Conservation (phyloP, 2,888 invertebrate genomes). For the Clistopyga incitator region DNA sequence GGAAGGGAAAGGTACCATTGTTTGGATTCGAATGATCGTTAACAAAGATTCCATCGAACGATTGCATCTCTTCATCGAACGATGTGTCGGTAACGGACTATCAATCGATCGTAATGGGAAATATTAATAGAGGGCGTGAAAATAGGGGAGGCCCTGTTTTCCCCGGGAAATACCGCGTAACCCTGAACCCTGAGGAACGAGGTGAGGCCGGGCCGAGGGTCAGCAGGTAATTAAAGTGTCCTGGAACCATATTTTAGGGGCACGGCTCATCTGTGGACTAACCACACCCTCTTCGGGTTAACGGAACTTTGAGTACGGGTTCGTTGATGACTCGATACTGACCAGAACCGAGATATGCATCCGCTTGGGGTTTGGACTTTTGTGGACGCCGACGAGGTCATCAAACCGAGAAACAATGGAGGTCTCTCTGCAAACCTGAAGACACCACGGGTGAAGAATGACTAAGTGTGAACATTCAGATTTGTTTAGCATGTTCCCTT, state of each 20-base stretch:
- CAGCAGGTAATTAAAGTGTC: conserved; percentile 59
- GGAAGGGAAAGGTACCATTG: conserved; percentile 31
- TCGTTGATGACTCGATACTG: conserved; percentile 53
- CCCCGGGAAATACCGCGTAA: conserved; percentile 4
- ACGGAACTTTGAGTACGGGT: conserved; percentile 27
- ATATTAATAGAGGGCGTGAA: conserved; percentile 66
- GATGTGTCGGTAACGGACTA: conserved; percentile 20
- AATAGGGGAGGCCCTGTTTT: conserved; percentile 57
- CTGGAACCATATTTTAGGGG: conserved; percentile 56
- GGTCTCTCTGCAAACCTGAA: neutral
- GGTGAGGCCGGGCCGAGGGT: conserved; percentile 43
- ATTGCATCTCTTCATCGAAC: conserved; percentile 22
- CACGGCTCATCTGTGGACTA: conserved; percentile 47
- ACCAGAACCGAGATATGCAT: conserved; percentile 41
- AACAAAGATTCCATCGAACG: conserved; percentile 17
- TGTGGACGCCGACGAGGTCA: conserved; percentile 44
- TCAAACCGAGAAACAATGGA: conserved; percentile 33
- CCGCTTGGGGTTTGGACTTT: conserved; percentile 1
- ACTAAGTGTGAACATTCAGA: neutral
- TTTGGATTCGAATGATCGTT: conserved; percentile 30
- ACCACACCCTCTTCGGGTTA: conserved; percentile 45
- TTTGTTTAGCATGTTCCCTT: neutral
- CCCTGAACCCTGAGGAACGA: conserved; percentile 8
- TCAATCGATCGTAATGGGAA: conserved; percentile 48
- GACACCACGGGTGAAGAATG: neutral